Evolutionary conservation across 2,888 invertebrate genomes (phyloP).

Genomic region (Hirtodrosophila alboralis): DNA sequence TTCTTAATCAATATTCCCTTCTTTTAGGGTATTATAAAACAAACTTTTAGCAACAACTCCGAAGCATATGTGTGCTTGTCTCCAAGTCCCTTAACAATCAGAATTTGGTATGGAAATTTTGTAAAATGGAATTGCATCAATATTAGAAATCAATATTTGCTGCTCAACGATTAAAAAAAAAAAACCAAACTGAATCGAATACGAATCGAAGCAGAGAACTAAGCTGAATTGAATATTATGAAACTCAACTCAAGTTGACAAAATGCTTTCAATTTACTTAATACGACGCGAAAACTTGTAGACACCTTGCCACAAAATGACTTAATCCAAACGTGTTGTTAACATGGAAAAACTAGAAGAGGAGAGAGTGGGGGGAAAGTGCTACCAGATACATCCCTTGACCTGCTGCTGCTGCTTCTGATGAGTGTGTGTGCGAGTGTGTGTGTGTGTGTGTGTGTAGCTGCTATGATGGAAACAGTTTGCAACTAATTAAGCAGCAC

Average conservation of each 20-base stretch:
- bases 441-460: constrained; percentile 11
- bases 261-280: constrained; percentile 68
- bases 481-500: constrained; percentile 79
- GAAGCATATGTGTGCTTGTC: constrained; percentile 36
- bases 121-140: constrained; percentile 80
- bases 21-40: too few species aligned
- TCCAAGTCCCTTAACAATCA: constrained; percentile 81
- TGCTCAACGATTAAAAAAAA: constrained; percentile 68
- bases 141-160: constrained; percentile 79
- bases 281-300: constrained; percentile 47
- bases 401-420: constrained; percentile 32
- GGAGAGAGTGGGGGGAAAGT: background rate
- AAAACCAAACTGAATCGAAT: constrained; percentile 32
- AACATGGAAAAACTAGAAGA: constrained; percentile 37
- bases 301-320: constrained; percentile 33
- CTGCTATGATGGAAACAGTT: constrained; percentile 73
- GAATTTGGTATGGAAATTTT: constrained; percentile 80
- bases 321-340: constrained; percentile 39
- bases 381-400: constrained; percentile 30
- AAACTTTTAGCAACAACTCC: constrained; percentile 47
- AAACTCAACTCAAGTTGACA: constrained; percentile 51
- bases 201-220: constrained; percentile 12
- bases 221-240: constrained; percentile 12
- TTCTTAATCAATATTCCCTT: too few species aligned
- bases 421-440: constrained; percentile 5